Evolutionary conservation across 1,140 invertebrate genomes (phyloP).

Genomic region (Meloidogyne floridensis): DNA sequence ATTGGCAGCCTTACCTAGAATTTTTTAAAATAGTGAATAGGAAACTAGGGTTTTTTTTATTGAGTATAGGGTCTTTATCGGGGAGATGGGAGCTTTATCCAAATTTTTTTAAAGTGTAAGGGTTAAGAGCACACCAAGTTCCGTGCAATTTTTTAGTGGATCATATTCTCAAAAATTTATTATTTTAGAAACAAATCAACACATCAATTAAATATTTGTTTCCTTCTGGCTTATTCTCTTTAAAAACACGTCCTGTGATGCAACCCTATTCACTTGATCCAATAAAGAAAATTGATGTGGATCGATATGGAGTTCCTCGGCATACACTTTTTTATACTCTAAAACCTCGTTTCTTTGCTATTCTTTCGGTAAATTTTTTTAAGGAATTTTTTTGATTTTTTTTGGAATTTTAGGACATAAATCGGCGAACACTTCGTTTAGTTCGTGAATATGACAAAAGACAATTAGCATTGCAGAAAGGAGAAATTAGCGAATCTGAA

Average conservation of each 20-base stretch:
- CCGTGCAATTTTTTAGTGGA: too few species aligned
- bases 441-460: slow-evolving; percentile 23
- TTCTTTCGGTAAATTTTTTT: slow-evolving; percentile 54
- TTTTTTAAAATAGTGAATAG: too few species aligned
- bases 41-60: too few species aligned
- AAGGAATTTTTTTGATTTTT: slow-evolving; percentile 13
- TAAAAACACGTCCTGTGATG: slow-evolving; percentile 59
- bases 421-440: slow-evolving; percentile 35
- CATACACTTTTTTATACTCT: slow-evolving; percentile 60
- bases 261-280: slow-evolving; percentile 29
- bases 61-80: too few species aligned
- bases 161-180: background rate
- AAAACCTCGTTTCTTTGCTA: slow-evolving; percentile 56
- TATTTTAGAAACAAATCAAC: slow-evolving; percentile 39
- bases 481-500: slow-evolving; percentile 16
- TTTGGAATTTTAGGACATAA: slow-evolving; percentile 41
- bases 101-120: too few species aligned
- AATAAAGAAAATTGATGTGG: slow-evolving; percentile 55
- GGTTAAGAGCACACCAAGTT: too few species aligned
- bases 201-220: slow-evolving; percentile 60
- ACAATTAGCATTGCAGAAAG: slow-evolving; percentile 38
- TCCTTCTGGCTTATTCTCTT: slow-evolving; percentile 58
- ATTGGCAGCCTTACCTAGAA: too few species aligned
- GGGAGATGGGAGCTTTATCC: too few species aligned
- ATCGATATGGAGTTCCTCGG: slow-evolving; percentile 53